Evolutionary conservation across 2,888 invertebrate species (phyloP), one percentile per base, ranked within the genome.

Genomic region (Sesia bembeciformis): DNA sequence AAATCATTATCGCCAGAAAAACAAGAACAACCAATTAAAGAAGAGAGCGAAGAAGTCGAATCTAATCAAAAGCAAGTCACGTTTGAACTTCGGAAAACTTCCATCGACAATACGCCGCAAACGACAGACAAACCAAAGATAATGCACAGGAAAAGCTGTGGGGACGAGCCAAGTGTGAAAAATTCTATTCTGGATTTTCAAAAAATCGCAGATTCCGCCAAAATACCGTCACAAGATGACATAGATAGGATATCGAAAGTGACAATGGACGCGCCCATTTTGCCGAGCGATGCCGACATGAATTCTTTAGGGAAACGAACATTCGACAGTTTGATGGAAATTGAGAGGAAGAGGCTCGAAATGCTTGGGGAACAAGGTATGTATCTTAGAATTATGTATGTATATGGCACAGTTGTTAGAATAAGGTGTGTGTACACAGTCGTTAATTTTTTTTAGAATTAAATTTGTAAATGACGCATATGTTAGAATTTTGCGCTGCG

Each of bases 281-380:
- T 94, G 56, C 91, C 93, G 4, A 92, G 92, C 54, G 92, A 93
- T 65, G 92, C 93, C 0, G 92, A 93, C 58, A 92, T 91, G 68
- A 88, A 88, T 53, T 93, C 94, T 3, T 81, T 94, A 50, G 94
- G 95, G 23, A 93, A 93, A 58, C 93, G 95, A 70, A 95, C 96
- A 0, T 91, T 96, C 63, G 96, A 96, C 66, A 97, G 97, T 63
- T 90, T 97, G 57, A 94, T 94, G 85, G 97, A 97, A 84, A 96
- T 97, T 58, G 97, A 97, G 79, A 92, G 95, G 67, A 97, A 96
- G 79, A 89, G 97, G 55, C 93, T 96, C 71, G 91, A 95, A 64
- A 94, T 97, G 91, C 90, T 97, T 72, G 96, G 95, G 60, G 96
- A 97, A 80, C 96, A 97, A 94, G 97, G 97, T 96, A 83, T 60